Percentiles rank a stretch among this genome's conserved stretches.
These are phyloP conservation scores for Trichonephila clavata DNA, from an alignment of 1,140 invertebrate species.

Conservation along the genomic window DNA sequence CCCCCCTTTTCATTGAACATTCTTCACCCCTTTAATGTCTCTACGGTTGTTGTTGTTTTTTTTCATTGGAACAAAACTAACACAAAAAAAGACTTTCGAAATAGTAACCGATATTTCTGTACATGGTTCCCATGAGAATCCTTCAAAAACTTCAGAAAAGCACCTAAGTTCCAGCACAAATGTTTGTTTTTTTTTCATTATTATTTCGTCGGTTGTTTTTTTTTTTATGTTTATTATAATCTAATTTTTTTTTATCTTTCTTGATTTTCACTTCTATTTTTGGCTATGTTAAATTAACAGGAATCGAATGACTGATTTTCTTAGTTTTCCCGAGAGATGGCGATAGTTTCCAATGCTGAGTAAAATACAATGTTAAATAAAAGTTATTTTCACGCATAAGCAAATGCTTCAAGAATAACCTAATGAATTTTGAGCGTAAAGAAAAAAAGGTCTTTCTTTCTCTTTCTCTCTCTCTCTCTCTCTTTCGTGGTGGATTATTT, in stretches of 20 bases:
- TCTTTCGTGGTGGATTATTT: slow-evolving; percentile 19
- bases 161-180: neutral
- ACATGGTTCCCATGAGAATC: too few relatives aligned
- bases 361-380: neutral
- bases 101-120: neutral
- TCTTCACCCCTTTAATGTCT: too few relatives aligned
- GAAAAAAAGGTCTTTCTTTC: neutral
- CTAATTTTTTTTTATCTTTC: neutral
- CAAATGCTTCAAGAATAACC: neutral
- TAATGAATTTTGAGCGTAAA: too few relatives aligned
- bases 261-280: neutral
- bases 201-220: too few relatives aligned
- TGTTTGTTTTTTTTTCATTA: too few relatives aligned
- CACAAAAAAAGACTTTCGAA: too few relatives aligned
- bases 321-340: slow-evolving; percentile 29
- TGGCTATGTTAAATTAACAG: neutral
- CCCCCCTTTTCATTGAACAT: too few relatives aligned
- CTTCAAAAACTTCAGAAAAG: neutral
- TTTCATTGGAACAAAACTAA: too few relatives aligned
- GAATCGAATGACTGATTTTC: neutral
- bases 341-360: neutral
- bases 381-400: neutral
- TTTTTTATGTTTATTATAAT: neutral
- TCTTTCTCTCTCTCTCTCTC: too few relatives aligned
- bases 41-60: too few relatives aligned